phyloP scores from a whole-genome alignment of 2,888 invertebrate species.

The Taphrorychus bicolor region DNA sequence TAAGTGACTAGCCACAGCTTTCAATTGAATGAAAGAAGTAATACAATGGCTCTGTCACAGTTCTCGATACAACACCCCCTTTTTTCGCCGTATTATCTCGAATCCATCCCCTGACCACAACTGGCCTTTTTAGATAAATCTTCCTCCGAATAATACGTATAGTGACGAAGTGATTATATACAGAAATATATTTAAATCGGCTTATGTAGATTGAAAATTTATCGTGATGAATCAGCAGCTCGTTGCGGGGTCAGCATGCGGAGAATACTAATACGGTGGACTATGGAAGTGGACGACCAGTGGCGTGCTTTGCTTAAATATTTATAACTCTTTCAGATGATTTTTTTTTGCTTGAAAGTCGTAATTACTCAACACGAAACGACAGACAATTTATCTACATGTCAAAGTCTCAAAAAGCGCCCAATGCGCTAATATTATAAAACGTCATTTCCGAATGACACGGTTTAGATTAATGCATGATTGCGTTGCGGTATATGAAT shows the following conservation, averaged over 20 bases:
- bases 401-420: not conserved
- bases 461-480: not conserved
- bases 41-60: not conserved
- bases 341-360: not conserved
- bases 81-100: slow-evolving; percentile 7
- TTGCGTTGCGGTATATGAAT: not conserved
- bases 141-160: slow-evolving; percentile 28
- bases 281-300: slow-evolving; percentile 9
- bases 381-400: not conserved
- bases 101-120: slow-evolving; percentile 34
- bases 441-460: not conserved
- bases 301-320: slow-evolving; percentile 15
- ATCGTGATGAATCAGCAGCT: slow-evolving; percentile 41
- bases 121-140: slow-evolving; percentile 41
- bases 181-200: slow-evolving; percentile 42
- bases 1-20: no score
- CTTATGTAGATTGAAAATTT: slow-evolving; percentile 43
- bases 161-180: slow-evolving; percentile 40
- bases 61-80: not conserved
- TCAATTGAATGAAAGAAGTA: not conserved
- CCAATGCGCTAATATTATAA: not conserved
- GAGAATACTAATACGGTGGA: slow-evolving; percentile 36
- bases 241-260: slow-evolving; percentile 25
- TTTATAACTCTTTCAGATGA: not conserved
- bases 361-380: not conserved